Conservation (phyloP, 2,888 invertebrate species). For the Nomada ruficornis region DNA sequence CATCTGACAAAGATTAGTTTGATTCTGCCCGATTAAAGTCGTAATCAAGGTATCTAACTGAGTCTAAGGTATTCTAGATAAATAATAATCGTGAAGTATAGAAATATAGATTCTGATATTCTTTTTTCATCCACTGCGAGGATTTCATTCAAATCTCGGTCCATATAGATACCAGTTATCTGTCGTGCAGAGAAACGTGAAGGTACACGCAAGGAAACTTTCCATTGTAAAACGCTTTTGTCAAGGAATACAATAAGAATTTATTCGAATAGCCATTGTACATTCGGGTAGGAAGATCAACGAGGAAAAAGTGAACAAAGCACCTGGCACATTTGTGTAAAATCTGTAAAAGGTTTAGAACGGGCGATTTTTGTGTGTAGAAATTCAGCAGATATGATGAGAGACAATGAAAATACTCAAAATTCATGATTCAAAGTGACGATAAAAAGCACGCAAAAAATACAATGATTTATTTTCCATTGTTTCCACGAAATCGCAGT, state of each 20-base stretch:
- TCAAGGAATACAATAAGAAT: not conserved
- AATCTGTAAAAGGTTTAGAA: constrained; percentile 60
- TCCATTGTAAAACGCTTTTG: not conserved
- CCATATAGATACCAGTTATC: not conserved
- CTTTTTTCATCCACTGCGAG: no score
- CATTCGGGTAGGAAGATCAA: not conserved
- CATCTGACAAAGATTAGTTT: no score
- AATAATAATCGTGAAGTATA: no score
- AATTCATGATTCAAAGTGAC: no score
- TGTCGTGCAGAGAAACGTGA: not conserved
- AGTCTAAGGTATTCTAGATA: no score
- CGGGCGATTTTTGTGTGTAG: not conserved
- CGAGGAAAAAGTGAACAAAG: not conserved
- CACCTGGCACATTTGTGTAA: constrained; percentile 4
- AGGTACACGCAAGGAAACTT: not conserved
- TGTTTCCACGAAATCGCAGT: no score
- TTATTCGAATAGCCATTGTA: not conserved
- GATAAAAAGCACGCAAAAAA: not conserved
- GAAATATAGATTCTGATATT: no score
- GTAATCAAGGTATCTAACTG: no score
- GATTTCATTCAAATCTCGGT: not conserved
- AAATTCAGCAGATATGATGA: not conserved
- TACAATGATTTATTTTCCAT: no score
- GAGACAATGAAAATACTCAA: not conserved
- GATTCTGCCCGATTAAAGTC: no score